Evolutionary conservation across 2,113 vertebrate species (phyloP).

Genomic region (Mormyrus lacerda): DNA sequence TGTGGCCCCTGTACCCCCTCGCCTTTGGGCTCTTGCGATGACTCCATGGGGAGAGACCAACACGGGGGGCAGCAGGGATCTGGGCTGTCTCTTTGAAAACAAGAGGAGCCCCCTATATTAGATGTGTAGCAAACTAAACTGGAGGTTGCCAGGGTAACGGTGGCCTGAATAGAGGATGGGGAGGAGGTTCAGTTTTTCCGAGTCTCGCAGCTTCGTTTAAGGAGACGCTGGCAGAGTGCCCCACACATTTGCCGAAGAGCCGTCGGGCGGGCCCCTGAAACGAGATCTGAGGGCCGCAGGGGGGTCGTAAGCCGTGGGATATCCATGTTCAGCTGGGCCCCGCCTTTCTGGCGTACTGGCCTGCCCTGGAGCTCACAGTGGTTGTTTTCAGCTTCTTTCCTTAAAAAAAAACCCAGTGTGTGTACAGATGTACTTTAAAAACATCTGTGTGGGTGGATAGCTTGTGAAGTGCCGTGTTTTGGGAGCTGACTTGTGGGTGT

Average conservation of each 20-base stretch:
- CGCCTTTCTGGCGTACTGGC: not conserved
- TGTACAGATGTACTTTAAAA: slow-evolving; percentile 1
- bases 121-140: not conserved
- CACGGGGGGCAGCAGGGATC: not conserved
- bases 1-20: too few species aligned
- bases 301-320: not conserved
- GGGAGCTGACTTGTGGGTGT: not conserved
- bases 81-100: not conserved
- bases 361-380: not conserved
- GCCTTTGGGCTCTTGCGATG: not conserved
- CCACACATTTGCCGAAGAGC: not conserved
- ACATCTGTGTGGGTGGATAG: not conserved
- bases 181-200: slow-evolving; percentile 38
- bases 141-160: slow-evolving; percentile 27
- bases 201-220: not conserved
- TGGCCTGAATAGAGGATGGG: slow-evolving; percentile 21
- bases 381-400: not conserved
- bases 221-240: slow-evolving; percentile 19
- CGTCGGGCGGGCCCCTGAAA: slow-evolving; percentile 10
- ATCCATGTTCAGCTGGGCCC: not conserved
- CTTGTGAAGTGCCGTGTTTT: not conserved
- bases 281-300: not conserved
- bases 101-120: not conserved
- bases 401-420: not conserved
- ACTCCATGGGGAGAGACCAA: not conserved